These are phyloP conservation scores for Chaetorhynchus papuensis DNA, from an alignment of 2,113 vertebrate species.

Conservation along the genomic window DNA sequence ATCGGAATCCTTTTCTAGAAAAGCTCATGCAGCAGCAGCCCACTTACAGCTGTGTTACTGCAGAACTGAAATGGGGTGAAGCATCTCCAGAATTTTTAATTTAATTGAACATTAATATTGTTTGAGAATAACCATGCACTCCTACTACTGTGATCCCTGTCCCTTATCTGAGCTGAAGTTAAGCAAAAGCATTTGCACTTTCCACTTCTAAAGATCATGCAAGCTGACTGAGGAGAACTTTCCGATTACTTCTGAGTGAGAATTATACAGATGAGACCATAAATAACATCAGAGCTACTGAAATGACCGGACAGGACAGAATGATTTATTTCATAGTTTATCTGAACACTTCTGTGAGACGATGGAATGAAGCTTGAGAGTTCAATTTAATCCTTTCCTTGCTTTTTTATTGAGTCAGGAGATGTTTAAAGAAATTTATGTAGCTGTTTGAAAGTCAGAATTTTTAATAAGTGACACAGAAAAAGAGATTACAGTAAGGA, in stretches of 20 bases:
- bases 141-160: neutral
- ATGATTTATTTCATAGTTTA: constrained; percentile 72
- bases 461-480: constrained; percentile 67
- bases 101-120: neutral
- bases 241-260: constrained; percentile 11
- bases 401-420: constrained; percentile 62
- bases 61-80: neutral
- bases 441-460: constrained; percentile 64
- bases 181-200: constrained; percentile 16
- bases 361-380: constrained; percentile 46
- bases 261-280: constrained; percentile 46
- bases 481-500: constrained; percentile 49
- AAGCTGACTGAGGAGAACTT: neutral
- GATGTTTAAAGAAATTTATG: constrained; percentile 70
- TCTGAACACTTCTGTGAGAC: constrained; percentile 51
- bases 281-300: constrained; percentile 64
- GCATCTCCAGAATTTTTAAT: neutral
- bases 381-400: constrained; percentile 59
- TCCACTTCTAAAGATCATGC: constrained; percentile 2
- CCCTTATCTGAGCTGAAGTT: neutral
- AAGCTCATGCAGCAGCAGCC: neutral
- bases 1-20: neutral
- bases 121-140: neutral
- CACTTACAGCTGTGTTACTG: neutral
- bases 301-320: constrained; percentile 60